Evolutionary conservation across 1,140 invertebrate genomes (phyloP), one percentile per base, ranked within the genome.

Genomic region (Pteromalus puparum): DNA sequence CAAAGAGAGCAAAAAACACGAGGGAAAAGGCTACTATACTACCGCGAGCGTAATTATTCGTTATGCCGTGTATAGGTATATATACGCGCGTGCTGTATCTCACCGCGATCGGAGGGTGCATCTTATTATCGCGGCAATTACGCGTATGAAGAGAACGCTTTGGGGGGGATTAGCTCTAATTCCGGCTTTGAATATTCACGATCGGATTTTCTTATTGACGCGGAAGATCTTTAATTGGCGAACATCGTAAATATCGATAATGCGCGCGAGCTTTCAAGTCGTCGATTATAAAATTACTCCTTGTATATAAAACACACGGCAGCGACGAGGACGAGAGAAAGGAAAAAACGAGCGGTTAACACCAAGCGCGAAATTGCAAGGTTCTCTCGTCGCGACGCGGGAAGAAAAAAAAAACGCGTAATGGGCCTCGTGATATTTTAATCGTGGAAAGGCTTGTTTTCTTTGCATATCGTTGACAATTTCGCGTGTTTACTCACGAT

Each of bases 111-210:
- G 3, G 18, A n/a, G 73, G 73, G 73, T 75, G 73, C 73, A 75
- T 75, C 73, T 75, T 75, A 42, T 75, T 75, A 75, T 46, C 34
- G 34, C n/a, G 21, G n/a, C 38, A 75, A 24, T 24, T 42, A 34
- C 18, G 21, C 2, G 18, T 61, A 61, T n/a, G 53, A 61, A 61
- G 53, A 21, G 53, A 61, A n/a, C 5, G 53, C 53, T 61, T 61
- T 61, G 6, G 53, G 21, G 21, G 53, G 21, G 18, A 61, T 61
- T 61, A 61, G 53, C 18, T 61, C 18, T 61, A 61, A 61, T 61
- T 61, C 21, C 18, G 53, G 2, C 21, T 61, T 61, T 61, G 53
- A 61, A 61, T 61, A 61, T 61, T 61, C 53, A n/a, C 15, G 6
- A 61, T 61, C 53, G 53, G 53, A 61, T 61, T 61, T 61, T 61